Percentiles rank a stretch among this genome's conserved stretches.
These are phyloP conservation scores for Sinotaia quadrata DNA, from an alignment of 2,888 invertebrate species.

Conservation along the genomic window DNA sequence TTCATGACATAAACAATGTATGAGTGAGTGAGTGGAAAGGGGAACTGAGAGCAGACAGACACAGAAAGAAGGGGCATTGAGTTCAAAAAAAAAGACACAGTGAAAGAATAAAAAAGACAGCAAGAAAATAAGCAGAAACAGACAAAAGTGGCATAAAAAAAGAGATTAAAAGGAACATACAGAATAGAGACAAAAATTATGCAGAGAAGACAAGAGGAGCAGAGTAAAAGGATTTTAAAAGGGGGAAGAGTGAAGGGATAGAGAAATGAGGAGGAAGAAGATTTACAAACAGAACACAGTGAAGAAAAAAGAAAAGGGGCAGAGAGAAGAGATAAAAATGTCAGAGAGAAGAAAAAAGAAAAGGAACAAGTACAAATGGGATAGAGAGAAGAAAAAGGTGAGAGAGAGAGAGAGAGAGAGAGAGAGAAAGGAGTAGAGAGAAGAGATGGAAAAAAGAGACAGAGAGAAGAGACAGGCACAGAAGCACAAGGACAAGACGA, in stretches of 20 bases:
- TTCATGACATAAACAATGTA: too few relatives aligned
- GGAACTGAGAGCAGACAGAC: too few relatives aligned
- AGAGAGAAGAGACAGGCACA: conserved; percentile 7
- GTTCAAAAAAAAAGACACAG: too few relatives aligned
- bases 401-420: too few relatives aligned
- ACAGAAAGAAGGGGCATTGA: too few relatives aligned
- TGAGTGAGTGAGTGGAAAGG: too few relatives aligned
- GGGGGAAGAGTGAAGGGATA: not conserved
- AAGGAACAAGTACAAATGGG: not conserved
- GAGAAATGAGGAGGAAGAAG: not conserved
- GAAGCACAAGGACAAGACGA: not conserved
- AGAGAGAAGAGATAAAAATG: not conserved
- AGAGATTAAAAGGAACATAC: not conserved
- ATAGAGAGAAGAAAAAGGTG: too few relatives aligned
- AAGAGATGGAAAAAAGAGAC: not conserved
- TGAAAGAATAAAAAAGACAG: too few relatives aligned
- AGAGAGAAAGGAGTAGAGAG: not conserved
- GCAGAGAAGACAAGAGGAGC: not conserved
- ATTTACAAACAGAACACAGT: not conserved
- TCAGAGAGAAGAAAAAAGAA: not conserved
- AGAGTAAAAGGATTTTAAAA: not conserved
- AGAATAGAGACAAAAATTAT: too few relatives aligned
- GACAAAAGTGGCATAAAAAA: not conserved
- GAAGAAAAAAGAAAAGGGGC: not conserved
- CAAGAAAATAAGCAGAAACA: not conserved